These are phyloP conservation scores for Ochotona curzoniae DNA, from an alignment of 2,113 vertebrate genomes.

Conservation along the genomic window DNA sequence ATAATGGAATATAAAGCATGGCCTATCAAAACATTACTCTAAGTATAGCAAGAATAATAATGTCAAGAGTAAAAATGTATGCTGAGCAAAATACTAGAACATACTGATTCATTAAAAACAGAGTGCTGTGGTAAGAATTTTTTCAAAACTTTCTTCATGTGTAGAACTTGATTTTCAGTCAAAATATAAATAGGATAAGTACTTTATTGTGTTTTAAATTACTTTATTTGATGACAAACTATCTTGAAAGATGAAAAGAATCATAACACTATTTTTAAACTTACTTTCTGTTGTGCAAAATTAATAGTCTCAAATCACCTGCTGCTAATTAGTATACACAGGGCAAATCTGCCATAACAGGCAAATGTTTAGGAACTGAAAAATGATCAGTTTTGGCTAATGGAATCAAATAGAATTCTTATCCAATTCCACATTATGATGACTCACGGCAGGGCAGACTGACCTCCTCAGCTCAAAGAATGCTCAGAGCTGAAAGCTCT, in stretches of 20 bases:
- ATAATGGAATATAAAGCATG: constrained; percentile 60
- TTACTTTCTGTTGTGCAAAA: constrained; percentile 36
- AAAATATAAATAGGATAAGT: constrained; percentile 37
- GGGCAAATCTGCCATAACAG: constrained; percentile 26
- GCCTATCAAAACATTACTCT: constrained; percentile 62
- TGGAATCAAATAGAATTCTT: constrained; percentile 51
- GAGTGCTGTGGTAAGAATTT: constrained; percentile 63
- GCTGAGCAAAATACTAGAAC: constrained; percentile 52
- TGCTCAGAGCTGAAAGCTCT: constrained; percentile 46
- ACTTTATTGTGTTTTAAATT: constrained; percentile 20
- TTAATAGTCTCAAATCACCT: constrained; percentile 8
- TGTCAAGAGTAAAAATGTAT: constrained; percentile 54
- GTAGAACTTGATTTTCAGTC: constrained; percentile 41
- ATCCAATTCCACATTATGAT: not conserved
- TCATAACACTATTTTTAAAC: not conserved
- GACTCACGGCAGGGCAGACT: constrained; percentile 48
- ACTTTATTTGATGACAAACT: not conserved
- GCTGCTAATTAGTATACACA: constrained; percentile 54
- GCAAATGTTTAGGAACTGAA: constrained; percentile 7
- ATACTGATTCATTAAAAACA: constrained; percentile 72
- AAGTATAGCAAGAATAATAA: constrained; percentile 58
- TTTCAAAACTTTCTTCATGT: constrained; percentile 24
- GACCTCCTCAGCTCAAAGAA: constrained; percentile 53
- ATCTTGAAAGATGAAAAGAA: constrained; percentile 22
- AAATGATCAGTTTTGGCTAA: constrained; percentile 28